These are phyloP conservation scores for Anadara kagoshimensis DNA, from an alignment of 1,140 invertebrate genomes.

Conservation along the genomic window DNA sequence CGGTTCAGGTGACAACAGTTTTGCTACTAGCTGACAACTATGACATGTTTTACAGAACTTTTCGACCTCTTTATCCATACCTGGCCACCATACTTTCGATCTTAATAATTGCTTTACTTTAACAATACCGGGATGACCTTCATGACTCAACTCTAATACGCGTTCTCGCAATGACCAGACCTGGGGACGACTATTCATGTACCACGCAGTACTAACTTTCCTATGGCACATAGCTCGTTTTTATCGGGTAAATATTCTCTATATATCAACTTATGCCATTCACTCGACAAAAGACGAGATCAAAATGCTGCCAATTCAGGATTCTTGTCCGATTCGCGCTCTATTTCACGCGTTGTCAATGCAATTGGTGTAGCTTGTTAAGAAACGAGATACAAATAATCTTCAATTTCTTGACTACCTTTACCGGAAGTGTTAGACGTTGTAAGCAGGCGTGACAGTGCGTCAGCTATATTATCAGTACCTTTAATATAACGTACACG, in stretches of 20 bases:
- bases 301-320: constrained; percentile 1
- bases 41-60: background rate
- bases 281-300: background rate
- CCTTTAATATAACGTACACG: constrained; percentile 35
- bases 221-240: constrained; percentile 17
- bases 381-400: constrained; percentile 23
- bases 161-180: constrained; percentile 4
- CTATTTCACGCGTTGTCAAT: constrained; percentile 21
- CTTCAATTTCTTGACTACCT: constrained; percentile 17
- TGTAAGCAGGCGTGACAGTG: constrained; percentile 18
- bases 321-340: constrained; percentile 9
- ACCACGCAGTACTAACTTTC: constrained; percentile 32
- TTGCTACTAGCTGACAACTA: constrained; percentile 6
- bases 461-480: constrained; percentile 34
- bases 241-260: constrained; percentile 17
- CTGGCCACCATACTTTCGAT: constrained; percentile 4
- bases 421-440: background rate
- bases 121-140: constrained; percentile 16
- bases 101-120: constrained; percentile 5
- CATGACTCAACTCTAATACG: constrained; percentile 11
- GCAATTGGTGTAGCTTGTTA: constrained; percentile 28
- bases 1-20: constrained; percentile 27
- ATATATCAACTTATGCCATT: constrained; percentile 6
- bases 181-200: constrained; percentile 34
- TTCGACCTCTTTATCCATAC: constrained; percentile 16